A percentile compares a stretch with the other conserved stretches of the same genome.
Conservation (phyloP, 2,113 vertebrate species). For the Nycticebus coucang region DNA sequence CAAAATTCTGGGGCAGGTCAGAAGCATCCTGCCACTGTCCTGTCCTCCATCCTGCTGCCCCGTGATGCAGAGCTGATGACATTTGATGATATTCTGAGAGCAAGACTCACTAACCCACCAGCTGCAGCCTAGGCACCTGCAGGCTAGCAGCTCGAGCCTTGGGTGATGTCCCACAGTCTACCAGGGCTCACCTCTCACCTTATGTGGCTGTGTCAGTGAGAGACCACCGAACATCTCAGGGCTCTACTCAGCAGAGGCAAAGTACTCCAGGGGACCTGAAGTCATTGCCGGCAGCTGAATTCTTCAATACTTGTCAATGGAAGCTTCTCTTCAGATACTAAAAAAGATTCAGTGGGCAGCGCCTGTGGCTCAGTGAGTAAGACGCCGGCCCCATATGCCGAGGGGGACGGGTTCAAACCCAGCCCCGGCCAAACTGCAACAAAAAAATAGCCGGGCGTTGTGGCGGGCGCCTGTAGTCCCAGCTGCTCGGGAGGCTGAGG, state of each 20-base stretch:
- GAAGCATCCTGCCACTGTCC: too few species aligned
- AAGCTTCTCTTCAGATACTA: neutral
- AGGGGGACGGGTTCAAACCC: too few species aligned
- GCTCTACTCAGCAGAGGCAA: neutral
- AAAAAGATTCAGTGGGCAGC: neutral
- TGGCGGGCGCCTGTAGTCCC: too few species aligned
- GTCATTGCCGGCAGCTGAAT: neutral
- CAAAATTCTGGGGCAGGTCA: neutral
- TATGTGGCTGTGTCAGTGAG: accelerated
- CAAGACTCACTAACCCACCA: neutral
- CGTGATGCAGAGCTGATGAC: neutral
- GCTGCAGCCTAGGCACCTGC: neutral
- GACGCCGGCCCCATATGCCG: too few species aligned
- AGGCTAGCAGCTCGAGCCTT: neutral
- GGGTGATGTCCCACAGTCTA: neutral
- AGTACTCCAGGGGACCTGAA: neutral
- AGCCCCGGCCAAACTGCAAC: too few species aligned
- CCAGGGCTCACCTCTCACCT: neutral
- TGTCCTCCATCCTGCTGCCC: accelerated
- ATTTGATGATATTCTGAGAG: neutral
- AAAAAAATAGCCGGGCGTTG: too few species aligned
- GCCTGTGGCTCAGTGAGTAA: too few species aligned
- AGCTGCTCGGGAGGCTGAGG: too few species aligned
- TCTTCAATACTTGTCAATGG: neutral
- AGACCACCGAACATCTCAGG: neutral